These are phyloP conservation scores for Tetheella fluctuosa DNA, from an alignment of 2,888 invertebrate species.

Conservation along the genomic window DNA sequence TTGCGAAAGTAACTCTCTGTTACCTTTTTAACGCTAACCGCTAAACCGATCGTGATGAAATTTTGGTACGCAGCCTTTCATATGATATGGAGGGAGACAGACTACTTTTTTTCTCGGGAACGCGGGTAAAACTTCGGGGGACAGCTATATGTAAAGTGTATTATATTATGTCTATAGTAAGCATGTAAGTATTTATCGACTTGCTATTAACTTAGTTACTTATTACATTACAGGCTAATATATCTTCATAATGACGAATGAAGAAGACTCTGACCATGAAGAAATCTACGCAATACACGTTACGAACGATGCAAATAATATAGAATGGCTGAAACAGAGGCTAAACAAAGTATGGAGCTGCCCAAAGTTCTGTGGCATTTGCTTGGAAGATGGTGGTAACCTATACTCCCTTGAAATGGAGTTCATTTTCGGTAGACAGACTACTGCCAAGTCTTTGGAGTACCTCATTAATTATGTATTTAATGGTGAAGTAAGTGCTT, in stretches of 20 bases:
- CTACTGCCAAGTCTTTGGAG: conserved; percentile 40
- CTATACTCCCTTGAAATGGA: conserved; percentile 43
- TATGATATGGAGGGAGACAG: too few species aligned
- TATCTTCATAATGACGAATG: neutral
- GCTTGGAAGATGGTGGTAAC: conserved; percentile 39
- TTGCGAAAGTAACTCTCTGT: too few species aligned
- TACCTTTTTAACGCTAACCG: too few species aligned
- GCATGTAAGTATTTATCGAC: too few species aligned
- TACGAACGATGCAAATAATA: conserved; percentile 18
- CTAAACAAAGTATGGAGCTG: conserved; percentile 40
- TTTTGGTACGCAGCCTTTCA: too few species aligned
- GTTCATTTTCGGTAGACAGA: conserved; percentile 42
- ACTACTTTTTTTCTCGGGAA: too few species aligned
- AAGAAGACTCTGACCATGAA: conserved; percentile 1
- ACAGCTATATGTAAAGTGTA: too few species aligned
- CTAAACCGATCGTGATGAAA: too few species aligned
- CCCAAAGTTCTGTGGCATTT: conserved; percentile 50
- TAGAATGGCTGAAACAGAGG: conserved; percentile 47
- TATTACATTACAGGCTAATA: neutral
- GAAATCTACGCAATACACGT: conserved; percentile 9
- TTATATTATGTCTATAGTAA: too few species aligned
- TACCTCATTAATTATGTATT: conserved; percentile 54
- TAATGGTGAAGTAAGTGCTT: conserved; percentile 51
- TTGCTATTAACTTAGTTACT: too few species aligned
- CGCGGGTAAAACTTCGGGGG: too few species aligned